Conservation (phyloP, 2,888 invertebrate genomes). For the Cistogaster globosa region DNA sequence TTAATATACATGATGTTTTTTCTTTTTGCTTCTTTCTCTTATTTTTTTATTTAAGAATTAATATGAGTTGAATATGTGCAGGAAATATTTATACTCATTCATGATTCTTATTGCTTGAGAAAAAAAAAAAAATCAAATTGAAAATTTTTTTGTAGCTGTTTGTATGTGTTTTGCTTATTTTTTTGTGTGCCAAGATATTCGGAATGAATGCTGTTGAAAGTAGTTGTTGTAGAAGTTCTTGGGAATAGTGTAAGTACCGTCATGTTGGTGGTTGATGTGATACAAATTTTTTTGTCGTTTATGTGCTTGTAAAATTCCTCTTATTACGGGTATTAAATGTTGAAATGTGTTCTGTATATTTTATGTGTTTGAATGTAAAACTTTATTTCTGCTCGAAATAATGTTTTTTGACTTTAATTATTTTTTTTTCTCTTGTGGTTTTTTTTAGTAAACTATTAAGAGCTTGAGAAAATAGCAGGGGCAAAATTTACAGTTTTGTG, state of each 20-base stretch:
- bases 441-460: slow-evolving; percentile 27
- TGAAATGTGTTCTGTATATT: slow-evolving; percentile 32
- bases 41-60: slow-evolving; percentile 7
- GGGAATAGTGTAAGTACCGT: slow-evolving; percentile 5
- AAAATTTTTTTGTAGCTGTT: neutral
- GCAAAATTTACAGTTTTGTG: slow-evolving; percentile 53
- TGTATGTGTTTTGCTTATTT: slow-evolving; percentile 16
- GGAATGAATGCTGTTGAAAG: slow-evolving; percentile 29
- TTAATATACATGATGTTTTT: slow-evolving; percentile 54
- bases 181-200: slow-evolving; percentile 2
- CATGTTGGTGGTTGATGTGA: slow-evolving; percentile 29
- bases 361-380: slow-evolving; percentile 5
- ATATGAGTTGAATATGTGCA: slow-evolving; percentile 22
- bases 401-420: slow-evolving; percentile 60
- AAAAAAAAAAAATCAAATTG: slow-evolving; percentile 7
- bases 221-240: slow-evolving; percentile 18
- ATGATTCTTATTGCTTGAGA: slow-evolving; percentile 19
- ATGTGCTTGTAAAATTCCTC: slow-evolving; percentile 15
- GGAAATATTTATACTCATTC: slow-evolving; percentile 37
- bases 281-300: neutral
- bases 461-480: neutral
- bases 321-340: slow-evolving; percentile 30
- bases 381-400: slow-evolving; percentile 24
- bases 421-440: slow-evolving; percentile 39
- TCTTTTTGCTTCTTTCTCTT: neutral